A percentile compares a stretch with the other conserved stretches of the same genome.
Evolutionary conservation across 2,797 vertebrate species (phyloP).

Genomic region (Rhinichthys osculus): DNA sequence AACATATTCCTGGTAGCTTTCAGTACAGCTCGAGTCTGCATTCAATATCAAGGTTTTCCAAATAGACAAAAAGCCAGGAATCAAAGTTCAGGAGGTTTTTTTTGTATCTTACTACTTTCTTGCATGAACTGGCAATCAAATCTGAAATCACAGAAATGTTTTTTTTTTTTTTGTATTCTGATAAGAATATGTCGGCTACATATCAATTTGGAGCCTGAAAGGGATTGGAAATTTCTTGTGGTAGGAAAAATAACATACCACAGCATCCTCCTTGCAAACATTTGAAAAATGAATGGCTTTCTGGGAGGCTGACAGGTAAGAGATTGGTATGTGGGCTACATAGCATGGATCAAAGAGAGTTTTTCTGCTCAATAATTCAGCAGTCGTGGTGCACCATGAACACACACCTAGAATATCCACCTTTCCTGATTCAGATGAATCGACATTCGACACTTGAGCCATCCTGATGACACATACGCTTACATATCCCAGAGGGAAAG

Average conservation of each 20-base stretch:
- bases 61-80: conserved; percentile 36
- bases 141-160: conserved; percentile 31
- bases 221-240: conserved; percentile 42
- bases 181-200: conserved; percentile 38
- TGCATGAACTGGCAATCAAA: conserved; percentile 40
- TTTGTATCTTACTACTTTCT: neutral
- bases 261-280: conserved; percentile 48
- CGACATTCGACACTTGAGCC: conserved; percentile 12
- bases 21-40: neutral
- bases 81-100: conserved; percentile 26
- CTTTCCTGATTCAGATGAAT: conserved; percentile 50
- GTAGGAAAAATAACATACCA: conserved; percentile 42
- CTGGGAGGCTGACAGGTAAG: conserved; percentile 68
- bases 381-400: conserved; percentile 51
- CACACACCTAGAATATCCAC: conserved; percentile 60
- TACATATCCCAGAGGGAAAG: conserved; percentile 62
- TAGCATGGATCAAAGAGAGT: conserved; percentile 69
- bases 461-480: conserved; percentile 56
- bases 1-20: conserved; percentile 30
- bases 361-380: conserved; percentile 75
- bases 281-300: conserved; percentile 51
- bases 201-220: conserved; percentile 44
- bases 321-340: conserved; percentile 62
- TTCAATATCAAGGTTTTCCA: conserved; percentile 23
- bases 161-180: conserved; percentile 40